Evolutionary conservation across 2,888 invertebrate genomes (phyloP), one percentile per base, ranked within the genome.

Genomic region (Sericinus montela): DNA sequence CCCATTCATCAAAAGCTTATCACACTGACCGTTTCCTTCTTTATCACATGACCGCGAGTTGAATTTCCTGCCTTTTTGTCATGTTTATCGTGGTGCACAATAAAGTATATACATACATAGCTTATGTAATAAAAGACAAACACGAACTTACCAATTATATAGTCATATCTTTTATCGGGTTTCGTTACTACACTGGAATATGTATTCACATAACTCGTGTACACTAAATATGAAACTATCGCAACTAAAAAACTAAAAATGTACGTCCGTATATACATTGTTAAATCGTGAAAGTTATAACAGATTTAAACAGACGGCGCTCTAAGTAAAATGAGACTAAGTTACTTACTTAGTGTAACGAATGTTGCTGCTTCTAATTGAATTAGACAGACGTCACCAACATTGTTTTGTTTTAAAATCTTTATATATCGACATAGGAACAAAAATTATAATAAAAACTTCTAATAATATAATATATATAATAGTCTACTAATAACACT

Each of bases 61-160:
- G n/a, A n/a, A n/a, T n/a, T n/a, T n/a, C n/a, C n/a, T n/a, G n/a
- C n/a, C n/a, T n/a, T n/a, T n/a, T n/a, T n/a, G n/a, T n/a, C n/a
- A n/a, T n/a, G n/a, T n/a, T n/a, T n/a, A n/a, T n/a, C n/a, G n/a
- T n/a, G n/a, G n/a, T n/a, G n/a, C n/a, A n/a, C n/a, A n/a, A n/a
- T n/a, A n/a, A n/a, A n/a, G n/a, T n/a, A n/a, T n/a, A n/a, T n/a
- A n/a, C n/a, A n/a, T n/a, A n/a, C n/a, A n/a, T n/a, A n/a, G n/a
- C n/a, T n/a, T n/a, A n/a, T n/a, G n/a, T n/a, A n/a, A n/a, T n/a
- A n/a, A n/a, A n/a, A n/a, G n/a, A n/a, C n/a, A n/a, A n/a, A n/a
- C n/a, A n/a, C n/a, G n/a, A n/a, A n/a, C n/a, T 82, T 57, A 88
- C 87, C 87, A 50, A 88, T 75, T 49, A 88, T 80, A 45, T 85